Base-by-base conservation (phyloP, 2,888 invertebrate species). In the Ophion obscuratus region DNA sequence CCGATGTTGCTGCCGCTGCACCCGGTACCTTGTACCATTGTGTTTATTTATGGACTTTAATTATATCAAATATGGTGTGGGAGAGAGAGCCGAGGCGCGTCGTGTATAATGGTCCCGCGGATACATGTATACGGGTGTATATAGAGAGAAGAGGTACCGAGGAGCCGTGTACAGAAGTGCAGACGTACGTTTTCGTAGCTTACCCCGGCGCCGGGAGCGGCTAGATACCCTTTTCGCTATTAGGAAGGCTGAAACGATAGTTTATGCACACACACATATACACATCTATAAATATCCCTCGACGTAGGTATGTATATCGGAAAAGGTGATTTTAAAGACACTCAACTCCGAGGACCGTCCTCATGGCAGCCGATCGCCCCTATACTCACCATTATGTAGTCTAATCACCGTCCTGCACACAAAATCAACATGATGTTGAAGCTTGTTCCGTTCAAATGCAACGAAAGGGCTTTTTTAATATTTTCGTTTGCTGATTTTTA, bases 31-130 rank as follows among this genome's bases (percentile, higher is more conserved):
- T 93, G 92, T 93, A 92, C 93, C 93, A 93, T 93, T 93, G 93
- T 93, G 91, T 91, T 93, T 93, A 92, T 94, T 93, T 94, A 92
- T 93, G 92, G 92, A 92, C 92, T 93, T 94, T 94, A 94, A 94
- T 94, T 94, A 93, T 93, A 92, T 93, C 93, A 91, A 93, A 93
- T 93, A 94, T 92, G 93, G 93, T 92, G 91, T 88, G 91, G 90
- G 87, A 90, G 90, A 88, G 79, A 86, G 86, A 53, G 53, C 81
- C 83, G 71, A 47, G 70, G 78, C 83, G 84, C 88, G 87, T 88
- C 86, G 88, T 88, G 89, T 88, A 89, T 88, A 89, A 89, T 89
- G 88, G 84, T 62, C 83, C 70, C 77, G 79, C 87, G 84, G 27
- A 75, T 84, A 87, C 86, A 81, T 81, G 40, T 61, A 68, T 64